Base-by-base conservation (phyloP, 2,797 vertebrate genomes). In the Cryptoblepharus egeriae region DNA sequence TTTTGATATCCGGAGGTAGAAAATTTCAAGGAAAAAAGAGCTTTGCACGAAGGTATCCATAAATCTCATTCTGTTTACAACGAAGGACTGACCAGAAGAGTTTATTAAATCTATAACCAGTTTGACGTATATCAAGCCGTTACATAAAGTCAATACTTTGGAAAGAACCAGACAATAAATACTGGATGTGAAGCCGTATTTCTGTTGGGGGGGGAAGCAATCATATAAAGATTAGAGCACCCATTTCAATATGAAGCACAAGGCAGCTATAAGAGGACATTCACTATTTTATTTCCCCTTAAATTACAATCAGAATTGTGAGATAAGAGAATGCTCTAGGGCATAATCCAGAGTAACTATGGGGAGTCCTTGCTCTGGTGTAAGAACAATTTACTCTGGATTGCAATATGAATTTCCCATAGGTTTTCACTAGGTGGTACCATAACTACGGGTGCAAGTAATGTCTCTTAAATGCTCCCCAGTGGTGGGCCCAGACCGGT, bases 101-200 rank as follows among this genome's bases (percentile, higher is more conserved):
- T 96, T 96, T 96, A 96, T 96, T 95, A 96, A 95, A 95, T 95
- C 94, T 87, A 90, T 90, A 92, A 93, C 93, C 93, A 92, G 93
- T 95, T 96, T 96, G 96, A 96, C 96, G 94, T 96, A 96, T 96
- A 95, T 96, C 95, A 95, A 96, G 94, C 88, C 85, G 93, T 94
- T 96, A 96, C 95, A 96, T 95, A 96, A 96, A 96, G 95, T 95
- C 96, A 96, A 96, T 96, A 96, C 94, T 95, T 94, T 93, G 92
- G 94, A 94, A 94, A 94, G 95, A 96, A 96, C 93, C 83, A 81
- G 95, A 94, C 94, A 92, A 95, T 96, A 96, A 96, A 96, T 96
- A 95, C 90, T 88, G 90, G 86, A 89, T 88, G 89, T 91, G 94
- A 95, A 92, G 92, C 93, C 94, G 93, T 96, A 96, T 95, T 96